phyloP scores from a whole-genome alignment of 2,888 invertebrate species.

The Toxonevra muliebris region DNA sequence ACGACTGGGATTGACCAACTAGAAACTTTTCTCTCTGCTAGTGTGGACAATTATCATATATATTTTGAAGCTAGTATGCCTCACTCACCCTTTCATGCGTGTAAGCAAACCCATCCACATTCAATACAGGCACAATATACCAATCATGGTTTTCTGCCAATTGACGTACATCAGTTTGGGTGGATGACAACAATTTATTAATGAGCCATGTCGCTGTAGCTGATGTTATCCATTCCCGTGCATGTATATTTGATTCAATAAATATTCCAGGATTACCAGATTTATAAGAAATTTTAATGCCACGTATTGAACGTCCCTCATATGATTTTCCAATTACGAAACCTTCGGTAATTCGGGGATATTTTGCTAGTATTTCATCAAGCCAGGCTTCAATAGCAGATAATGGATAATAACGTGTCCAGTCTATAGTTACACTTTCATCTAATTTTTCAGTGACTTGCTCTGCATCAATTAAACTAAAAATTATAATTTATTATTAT shows the following conservation, averaged over 20 bases:
- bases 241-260: constrained; percentile 73
- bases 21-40: too few species aligned
- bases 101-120: constrained; percentile 79
- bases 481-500: neutral
- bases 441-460: constrained; percentile 33
- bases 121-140: constrained; percentile 78
- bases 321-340: constrained; percentile 67
- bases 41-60: too few species aligned
- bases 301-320: constrained; percentile 71
- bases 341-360: constrained; percentile 61
- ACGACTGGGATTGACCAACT: too few species aligned
- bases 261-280: constrained; percentile 69
- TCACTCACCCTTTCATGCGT: constrained; percentile 71
- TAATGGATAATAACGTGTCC: constrained; percentile 71
- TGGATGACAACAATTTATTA: constrained; percentile 74
- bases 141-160: constrained; percentile 76
- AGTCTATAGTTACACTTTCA: constrained; percentile 64
- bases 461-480: constrained; percentile 68
- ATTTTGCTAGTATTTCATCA: constrained; percentile 63
- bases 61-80: constrained; percentile 68
- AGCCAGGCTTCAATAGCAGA: constrained; percentile 72
- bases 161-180: constrained; percentile 63
- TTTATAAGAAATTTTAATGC: constrained; percentile 66
- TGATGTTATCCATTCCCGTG: constrained; percentile 79
- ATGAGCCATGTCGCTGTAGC: constrained; percentile 76